Conservation (phyloP, 2,113 vertebrate genomes). For the Ictidomys tridecemlineatus region DNA sequence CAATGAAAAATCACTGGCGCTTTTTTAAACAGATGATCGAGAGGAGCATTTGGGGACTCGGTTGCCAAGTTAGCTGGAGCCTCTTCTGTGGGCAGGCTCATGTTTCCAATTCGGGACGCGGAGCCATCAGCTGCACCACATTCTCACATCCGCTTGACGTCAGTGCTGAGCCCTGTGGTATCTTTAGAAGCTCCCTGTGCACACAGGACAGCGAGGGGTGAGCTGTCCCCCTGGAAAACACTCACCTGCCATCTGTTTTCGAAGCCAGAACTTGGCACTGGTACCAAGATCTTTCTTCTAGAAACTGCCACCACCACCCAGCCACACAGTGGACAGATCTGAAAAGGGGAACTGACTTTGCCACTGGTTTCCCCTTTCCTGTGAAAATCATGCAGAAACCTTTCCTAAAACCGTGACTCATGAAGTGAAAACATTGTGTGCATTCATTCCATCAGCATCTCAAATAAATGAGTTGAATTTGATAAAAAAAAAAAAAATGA, state of each 20-base stretch:
- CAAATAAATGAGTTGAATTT: neutral
- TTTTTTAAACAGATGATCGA: conserved; percentile 50
- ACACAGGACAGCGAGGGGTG: neutral
- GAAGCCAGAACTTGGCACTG: conserved; percentile 38
- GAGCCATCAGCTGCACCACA: conserved; percentile 40
- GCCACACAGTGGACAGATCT: neutral
- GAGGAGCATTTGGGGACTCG: conserved; percentile 61
- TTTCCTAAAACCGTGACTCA: conserved; percentile 50
- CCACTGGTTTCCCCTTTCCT: neutral
- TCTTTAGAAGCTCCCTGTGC: neutral
- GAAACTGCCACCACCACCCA: conserved; percentile 42
- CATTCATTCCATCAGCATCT: conserved; percentile 61
- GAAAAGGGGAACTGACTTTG: neutral
- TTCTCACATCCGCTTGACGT: conserved; percentile 51
- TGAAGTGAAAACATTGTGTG: neutral
- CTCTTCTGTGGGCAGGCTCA: conserved; percentile 1
- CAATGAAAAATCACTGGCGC: conserved; percentile 43
- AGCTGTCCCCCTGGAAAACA: neutral
- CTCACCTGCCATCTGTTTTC: conserved; percentile 22
- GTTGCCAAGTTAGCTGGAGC: conserved; percentile 48
- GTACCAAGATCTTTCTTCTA: conserved; percentile 79
- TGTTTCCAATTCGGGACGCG: conserved; percentile 47
- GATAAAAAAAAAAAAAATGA: conserved; percentile 64
- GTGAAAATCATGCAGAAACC: neutral
- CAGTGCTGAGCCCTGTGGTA: neutral